Evolutionary conservation across 2,797 vertebrate genomes (phyloP), one percentile per base, ranked within the genome.

Genomic region (Tiaroga cobitis): DNA sequence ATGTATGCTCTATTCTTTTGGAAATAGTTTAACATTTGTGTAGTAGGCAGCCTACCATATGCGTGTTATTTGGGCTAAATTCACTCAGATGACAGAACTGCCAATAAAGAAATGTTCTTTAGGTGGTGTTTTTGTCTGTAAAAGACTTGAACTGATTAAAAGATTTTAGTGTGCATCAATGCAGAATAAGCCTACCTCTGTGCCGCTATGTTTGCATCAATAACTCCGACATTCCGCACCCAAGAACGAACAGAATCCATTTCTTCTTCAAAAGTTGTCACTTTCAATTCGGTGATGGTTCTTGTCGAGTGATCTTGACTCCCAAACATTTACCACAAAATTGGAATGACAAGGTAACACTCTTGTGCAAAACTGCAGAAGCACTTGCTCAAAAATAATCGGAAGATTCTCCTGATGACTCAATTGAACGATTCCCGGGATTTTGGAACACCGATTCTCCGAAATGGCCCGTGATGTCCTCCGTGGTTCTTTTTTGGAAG

Each of bases 171-270:
- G n/a, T n/a, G n/a, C n/a, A 56, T 56, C 11, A 59, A 2, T 77
- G 32, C 51, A n/a, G 51, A 37, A 5, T 56, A 19, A n/a, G 0
- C 86, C 92, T 97, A 98, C 98, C 98, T 99, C 94, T 99, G 97
- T 87, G 98, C 97, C 9, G 98, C 98, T 84, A 98, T 97, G 85
- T 98, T 98, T 85, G 97, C 97, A 87, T 99, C 97, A 95, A 99
- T 97, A 87, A 98, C 98, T 67, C 98, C 98, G 90, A 98, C 97
- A 82, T 97, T 98, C 74, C 98, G 96, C 93, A 99, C 98, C 98
- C 98, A 99, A 87, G 97, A 98, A 90, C 98, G 96, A 92, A 98
- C 96, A 70, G 98, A 95, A 96, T 99, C 98, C 98, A 99, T 99
- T 92, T 98, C 97, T 88, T 97, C 96, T 87, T 92, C 96, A 87